phyloP scores from a whole-genome alignment of 2,888 invertebrate genomes.

The Nomada fabriciana region DNA sequence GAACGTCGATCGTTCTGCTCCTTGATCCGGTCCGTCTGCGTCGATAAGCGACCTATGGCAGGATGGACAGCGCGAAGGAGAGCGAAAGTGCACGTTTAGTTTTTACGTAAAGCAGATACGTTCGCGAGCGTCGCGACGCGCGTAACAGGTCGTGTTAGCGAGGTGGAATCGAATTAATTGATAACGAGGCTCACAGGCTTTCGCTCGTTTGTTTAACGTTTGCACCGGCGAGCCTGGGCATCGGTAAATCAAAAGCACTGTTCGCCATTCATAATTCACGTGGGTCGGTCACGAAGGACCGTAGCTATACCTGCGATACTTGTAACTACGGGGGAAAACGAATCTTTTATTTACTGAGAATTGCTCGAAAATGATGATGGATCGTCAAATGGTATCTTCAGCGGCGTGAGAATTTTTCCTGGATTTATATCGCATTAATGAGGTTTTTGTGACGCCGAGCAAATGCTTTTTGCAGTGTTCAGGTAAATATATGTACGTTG shows the following conservation, averaged over 20 bases:
- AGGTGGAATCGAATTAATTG: constrained; percentile 10
- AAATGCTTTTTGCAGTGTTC: too few species aligned
- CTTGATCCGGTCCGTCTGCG: background rate
- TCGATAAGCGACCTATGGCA: background rate
- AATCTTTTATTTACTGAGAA: too few species aligned
- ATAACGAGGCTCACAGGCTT: background rate
- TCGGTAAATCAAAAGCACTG: background rate
- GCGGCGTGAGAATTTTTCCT: too few species aligned
- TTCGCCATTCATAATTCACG: background rate
- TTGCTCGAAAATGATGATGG: background rate
- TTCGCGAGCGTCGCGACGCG: constrained; percentile 17
- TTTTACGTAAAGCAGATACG: constrained; percentile 16
- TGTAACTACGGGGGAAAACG: background rate
- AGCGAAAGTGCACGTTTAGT: constrained; percentile 13
- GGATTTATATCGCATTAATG: too few species aligned
- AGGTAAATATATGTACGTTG: background rate
- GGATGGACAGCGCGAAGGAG: background rate
- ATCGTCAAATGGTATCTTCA: too few species aligned
- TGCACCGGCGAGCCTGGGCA: background rate
- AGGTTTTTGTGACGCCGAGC: too few species aligned
- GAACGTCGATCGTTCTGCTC: background rate
- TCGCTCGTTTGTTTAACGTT: background rate
- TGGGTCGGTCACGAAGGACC: background rate
- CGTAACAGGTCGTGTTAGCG: constrained; percentile 29
- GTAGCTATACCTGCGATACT: background rate